Base-by-base conservation (phyloP, 2,888 invertebrate genomes). In the Polymixis flavicincta region DNA sequence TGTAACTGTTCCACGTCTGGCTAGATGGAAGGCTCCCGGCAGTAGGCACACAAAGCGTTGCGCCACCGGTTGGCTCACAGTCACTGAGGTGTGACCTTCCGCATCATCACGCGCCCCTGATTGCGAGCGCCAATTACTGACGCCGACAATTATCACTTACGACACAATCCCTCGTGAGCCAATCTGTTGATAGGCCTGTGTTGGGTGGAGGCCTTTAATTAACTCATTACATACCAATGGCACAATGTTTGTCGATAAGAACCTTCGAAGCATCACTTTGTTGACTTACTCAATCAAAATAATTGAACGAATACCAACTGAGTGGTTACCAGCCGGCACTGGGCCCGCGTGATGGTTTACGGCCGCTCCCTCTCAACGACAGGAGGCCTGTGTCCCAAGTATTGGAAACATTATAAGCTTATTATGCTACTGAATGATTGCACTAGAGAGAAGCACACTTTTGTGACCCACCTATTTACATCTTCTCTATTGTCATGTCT, bases 11-110 rank as follows among this genome's bases (percentile, higher is more conserved):
- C 5, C 28, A 28, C 14, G 2, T 13, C 45, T 19, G 11, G 19
- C 17, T 8, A 22, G 7, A 8, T 2, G 9, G 14, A 2, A 11
- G 65, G 28, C n/a, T 17, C 2, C 32, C 17, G 17, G 48, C 48
- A 48, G 45, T 3, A 19, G n/a, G 25, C 61, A 19, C 45, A 25
- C 57, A 5, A 14, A 14, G 76, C 54, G 37, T 84, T 74, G 85
- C 81, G 74, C 66, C 81, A 84, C 42, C 17, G 59, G 28, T 32
- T 42, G 54, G 17, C 69, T 17, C 65, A 50, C 22, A 55, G 59
- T n/a, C 67, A 25, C 28, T 25, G 63, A 61, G 55, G 59, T 50
- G 69, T 82, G 82, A 81, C 85, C 82, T 82, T 71, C 85, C 82
- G 82, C 76, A 57, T 75, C 85, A 75, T 74, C 66, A 80, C 84